Percentiles rank a stretch among this genome's conserved stretches.
phyloP scores from a whole-genome alignment of 2,113 vertebrate genomes.

The Heptranchias perlo region DNA sequence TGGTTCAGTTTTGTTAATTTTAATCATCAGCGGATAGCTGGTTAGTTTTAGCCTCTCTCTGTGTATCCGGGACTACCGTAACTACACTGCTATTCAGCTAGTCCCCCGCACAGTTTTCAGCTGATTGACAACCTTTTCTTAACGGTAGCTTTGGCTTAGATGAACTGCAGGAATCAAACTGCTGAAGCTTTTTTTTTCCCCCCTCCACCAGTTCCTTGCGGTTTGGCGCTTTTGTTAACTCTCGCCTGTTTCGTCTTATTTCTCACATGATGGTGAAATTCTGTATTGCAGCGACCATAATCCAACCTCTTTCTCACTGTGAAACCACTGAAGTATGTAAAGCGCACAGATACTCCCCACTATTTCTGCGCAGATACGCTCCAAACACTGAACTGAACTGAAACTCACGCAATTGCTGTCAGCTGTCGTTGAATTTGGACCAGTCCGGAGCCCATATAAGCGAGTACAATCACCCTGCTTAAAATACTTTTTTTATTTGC shows the following conservation, averaged over 20 bases:
- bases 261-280: slow-evolving; percentile 15
- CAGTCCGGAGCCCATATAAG: background rate
- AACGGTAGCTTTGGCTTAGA: background rate
- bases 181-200: background rate
- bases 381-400: background rate
- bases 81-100: background rate
- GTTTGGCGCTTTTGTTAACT: background rate
- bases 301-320: background rate
- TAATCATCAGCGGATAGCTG: background rate
- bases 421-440: background rate
- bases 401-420: background rate
- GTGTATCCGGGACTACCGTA: background rate
- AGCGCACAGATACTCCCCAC: background rate
- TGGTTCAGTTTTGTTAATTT: background rate
- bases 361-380: background rate
- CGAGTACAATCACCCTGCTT: background rate
- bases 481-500: background rate
- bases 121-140: background rate
- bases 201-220: background rate
- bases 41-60: background rate
- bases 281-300: background rate
- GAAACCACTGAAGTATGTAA: background rate
- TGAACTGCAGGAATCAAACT: background rate
- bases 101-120: background rate
- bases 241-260: background rate